A percentile compares a stretch with the other conserved stretches of the same genome.
Conservation (phyloP, 2,797 vertebrate species). For the Catamblyrhynchus diadema region DNA sequence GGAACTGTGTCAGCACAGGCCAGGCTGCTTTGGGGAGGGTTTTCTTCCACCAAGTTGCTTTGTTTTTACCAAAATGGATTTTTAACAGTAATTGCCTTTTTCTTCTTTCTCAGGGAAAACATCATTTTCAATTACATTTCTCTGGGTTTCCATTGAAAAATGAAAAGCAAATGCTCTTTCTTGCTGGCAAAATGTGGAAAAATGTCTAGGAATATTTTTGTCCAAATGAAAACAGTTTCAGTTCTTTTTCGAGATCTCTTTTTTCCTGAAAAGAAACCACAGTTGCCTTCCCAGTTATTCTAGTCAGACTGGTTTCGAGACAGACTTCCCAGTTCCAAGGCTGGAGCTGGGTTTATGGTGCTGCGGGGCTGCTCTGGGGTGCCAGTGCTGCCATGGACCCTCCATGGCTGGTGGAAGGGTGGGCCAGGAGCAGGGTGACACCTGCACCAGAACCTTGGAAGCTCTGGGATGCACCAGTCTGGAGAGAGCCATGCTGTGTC, state of each 20-base stretch:
- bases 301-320: slow-evolving; percentile 54
- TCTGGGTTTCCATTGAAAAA: slow-evolving; percentile 55
- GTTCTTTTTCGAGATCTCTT: slow-evolving; percentile 38
- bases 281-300: slow-evolving; percentile 63
- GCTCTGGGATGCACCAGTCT: neutral
- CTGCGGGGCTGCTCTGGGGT: neutral
- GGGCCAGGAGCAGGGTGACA: neutral
- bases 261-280: slow-evolving; percentile 66
- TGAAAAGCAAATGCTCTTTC: slow-evolving; percentile 59
- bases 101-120: slow-evolving; percentile 2
- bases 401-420: fast-evolving
- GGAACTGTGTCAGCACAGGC: neutral
- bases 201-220: slow-evolving; percentile 65
- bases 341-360: neutral
- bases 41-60: slow-evolving; percentile 22
- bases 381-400: neutral
- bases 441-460: neutral
- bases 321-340: slow-evolving; percentile 28
- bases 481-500: neutral
- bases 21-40: neutral
- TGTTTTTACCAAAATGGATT: slow-evolving; percentile 31
- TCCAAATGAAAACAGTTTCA: slow-evolving; percentile 59
- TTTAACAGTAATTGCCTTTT: slow-evolving; percentile 6
- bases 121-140: slow-evolving; percentile 46
- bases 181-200: slow-evolving; percentile 20